Base-by-base conservation (phyloP, 2,113 vertebrate genomes). In the Brachypodius melanocephalos region DNA sequence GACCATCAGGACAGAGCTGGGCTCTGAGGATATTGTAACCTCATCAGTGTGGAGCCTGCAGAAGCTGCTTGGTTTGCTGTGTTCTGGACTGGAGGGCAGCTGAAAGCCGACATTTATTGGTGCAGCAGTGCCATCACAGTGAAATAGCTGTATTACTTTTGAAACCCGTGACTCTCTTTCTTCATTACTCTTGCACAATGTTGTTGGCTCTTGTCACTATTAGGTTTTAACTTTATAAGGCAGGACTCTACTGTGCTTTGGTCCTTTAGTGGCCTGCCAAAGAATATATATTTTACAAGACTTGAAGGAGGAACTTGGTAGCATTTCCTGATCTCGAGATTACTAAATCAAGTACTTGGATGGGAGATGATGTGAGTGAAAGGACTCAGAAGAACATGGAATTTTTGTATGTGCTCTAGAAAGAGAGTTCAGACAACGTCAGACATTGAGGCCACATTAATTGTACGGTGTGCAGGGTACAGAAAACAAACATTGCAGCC, bases 391-490 rank as follows among this genome's bases (percentile, higher is more conserved):
- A 40, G 43, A 14, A 38, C 4, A 7, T 8, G 10, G 9, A 34
- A 45, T 42, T 87, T 40, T 62, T 31, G 20, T n/a, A 3, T 31
- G 4, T 19, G 17, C 34, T 90, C 88, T 71, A 88, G 55, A 86
- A 96, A 97, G 49, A 87, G 32, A 94, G 29, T 25, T 88, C n/a
- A 83, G 79, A 21, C 29, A 81, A 31, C 79, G 26, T 80, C 8
- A 43, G 55, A 71, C 18, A 43, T 55, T 11, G 4, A 19, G 45
- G 19, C 19, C 32, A 65, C 24, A 66, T 43, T 62, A 89, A 81
- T 36, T 90, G 12, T 8, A 5, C 19, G 88, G 18, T 1, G 6
- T 85, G 26, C 40, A 59, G 57, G 38, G 54, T 38, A 42, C 26
- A 74, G 46, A 48, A 88, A 88, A 83, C 10, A 29, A 84, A 77